These are phyloP conservation scores for Heliconius ismenius DNA, from an alignment of 2,888 invertebrate species.

Conservation along the genomic window DNA sequence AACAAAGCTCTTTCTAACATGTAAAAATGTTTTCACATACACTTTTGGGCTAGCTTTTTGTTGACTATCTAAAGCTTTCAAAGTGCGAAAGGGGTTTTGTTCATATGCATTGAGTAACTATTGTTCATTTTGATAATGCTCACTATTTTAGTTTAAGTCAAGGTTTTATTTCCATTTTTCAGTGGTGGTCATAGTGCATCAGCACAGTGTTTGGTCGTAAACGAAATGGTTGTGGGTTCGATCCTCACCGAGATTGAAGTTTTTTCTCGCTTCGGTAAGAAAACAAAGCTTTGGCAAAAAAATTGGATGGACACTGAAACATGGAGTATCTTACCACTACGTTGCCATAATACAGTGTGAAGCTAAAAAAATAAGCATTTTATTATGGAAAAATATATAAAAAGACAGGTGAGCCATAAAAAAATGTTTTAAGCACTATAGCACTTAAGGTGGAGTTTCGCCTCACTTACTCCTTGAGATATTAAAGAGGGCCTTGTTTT, in stretches of 20 bases:
- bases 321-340: neutral
- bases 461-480: constrained; percentile 16
- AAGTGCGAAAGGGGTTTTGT: neutral
- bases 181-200: too few relatives aligned
- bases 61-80: constrained; percentile 18
- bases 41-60: constrained; percentile 11
- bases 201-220: too few relatives aligned
- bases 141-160: too few relatives aligned
- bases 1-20: neutral
- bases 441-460: neutral
- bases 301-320: neutral
- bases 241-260: too few relatives aligned
- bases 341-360: neutral
- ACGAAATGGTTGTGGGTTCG: too few relatives aligned
- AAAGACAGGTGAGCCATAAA: neutral
- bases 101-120: neutral
- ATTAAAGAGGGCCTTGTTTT: constrained; percentile 14
- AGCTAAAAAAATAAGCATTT: too few relatives aligned
- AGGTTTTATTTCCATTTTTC: too few relatives aligned
- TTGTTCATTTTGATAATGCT: neutral
- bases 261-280: too few relatives aligned
- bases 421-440: neutral
- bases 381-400: neutral
- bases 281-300: neutral
- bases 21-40: neutral